Evolutionary conservation across 2,888 invertebrate species (phyloP).

Genomic region (Beris chalybata): DNA sequence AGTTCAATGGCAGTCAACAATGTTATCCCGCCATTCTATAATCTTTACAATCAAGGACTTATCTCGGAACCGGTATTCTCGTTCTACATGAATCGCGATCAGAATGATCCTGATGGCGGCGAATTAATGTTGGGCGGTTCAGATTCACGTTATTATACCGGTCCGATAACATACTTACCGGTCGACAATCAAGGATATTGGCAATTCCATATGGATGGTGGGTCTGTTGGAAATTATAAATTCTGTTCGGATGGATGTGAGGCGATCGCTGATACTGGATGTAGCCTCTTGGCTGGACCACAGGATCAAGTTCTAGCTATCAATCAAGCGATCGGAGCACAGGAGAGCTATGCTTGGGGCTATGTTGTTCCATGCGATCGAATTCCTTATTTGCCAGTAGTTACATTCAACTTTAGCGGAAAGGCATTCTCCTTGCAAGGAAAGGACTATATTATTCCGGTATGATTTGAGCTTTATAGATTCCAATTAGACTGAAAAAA

Average conservation of each 20-base stretch:
- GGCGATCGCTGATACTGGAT: conserved; percentile 96
- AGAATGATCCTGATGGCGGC: conserved; percentile 73
- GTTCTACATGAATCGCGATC: conserved; percentile 86
- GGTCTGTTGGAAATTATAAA: conserved; percentile 59
- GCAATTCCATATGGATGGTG: conserved; percentile 91
- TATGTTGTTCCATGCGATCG: conserved; percentile 77
- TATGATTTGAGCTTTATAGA: conserved; percentile 53
- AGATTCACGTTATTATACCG: conserved; percentile 85
- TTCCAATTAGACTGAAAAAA: not conserved
- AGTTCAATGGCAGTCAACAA: conserved; percentile 87
- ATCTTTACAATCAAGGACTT: conserved; percentile 81
- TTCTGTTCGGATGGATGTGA: conserved; percentile 84
- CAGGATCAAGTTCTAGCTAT: conserved; percentile 74
- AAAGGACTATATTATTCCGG: conserved; percentile 85
- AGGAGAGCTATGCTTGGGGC: conserved; percentile 81
- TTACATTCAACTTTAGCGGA: conserved; percentile 77
- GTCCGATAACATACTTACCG: conserved; percentile 82
- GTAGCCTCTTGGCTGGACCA: conserved; percentile 94
- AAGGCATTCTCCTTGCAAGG: conserved; percentile 75
- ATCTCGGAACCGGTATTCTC: conserved; percentile 81
- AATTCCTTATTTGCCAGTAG: conserved; percentile 76
- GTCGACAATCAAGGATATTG: conserved; percentile 90
- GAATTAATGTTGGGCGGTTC: conserved; percentile 94
- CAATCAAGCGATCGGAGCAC: conserved; percentile 81
- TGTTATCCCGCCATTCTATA: conserved; percentile 89